Evolutionary conservation across 2,888 invertebrate species (phyloP).

Genomic region (Cynaeus angustus): DNA sequence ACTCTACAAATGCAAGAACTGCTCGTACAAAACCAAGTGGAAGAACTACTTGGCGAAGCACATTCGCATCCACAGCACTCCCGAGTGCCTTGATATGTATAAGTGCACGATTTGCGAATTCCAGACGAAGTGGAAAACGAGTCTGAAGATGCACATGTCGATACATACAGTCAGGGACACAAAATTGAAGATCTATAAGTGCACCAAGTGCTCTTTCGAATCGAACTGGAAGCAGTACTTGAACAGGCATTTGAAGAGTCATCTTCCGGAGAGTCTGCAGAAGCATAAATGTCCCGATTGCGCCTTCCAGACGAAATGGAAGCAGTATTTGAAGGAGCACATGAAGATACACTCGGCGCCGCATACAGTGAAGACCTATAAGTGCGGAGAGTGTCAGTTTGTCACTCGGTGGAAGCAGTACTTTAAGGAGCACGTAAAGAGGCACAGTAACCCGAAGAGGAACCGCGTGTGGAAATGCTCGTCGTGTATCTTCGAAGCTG

Average conservation of each 20-base stretch:
- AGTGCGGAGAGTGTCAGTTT: slow-evolving; percentile 56
- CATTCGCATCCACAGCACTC: slow-evolving; percentile 54
- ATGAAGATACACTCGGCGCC: slow-evolving; percentile 56
- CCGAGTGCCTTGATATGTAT: slow-evolving; percentile 57
- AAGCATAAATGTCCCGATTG: slow-evolving; percentile 55
- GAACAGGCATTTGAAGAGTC: slow-evolving; percentile 47
- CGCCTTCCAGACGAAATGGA: slow-evolving; percentile 56
- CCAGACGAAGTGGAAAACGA: slow-evolving; percentile 57
- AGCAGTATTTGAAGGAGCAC: slow-evolving; percentile 57
- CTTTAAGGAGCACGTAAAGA: slow-evolving; percentile 55
- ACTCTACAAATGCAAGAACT: slow-evolving; percentile 54
- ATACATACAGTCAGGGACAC: slow-evolving; percentile 53
- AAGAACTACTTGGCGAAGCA: slow-evolving; percentile 54
- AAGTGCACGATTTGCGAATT: slow-evolving; percentile 56
- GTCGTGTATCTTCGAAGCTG: slow-evolving; percentile 53
- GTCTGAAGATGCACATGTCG: slow-evolving; percentile 55
- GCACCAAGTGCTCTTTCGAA: slow-evolving; percentile 55
- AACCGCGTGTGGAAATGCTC: slow-evolving; percentile 54
- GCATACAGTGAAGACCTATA: slow-evolving; percentile 54
- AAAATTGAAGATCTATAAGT: slow-evolving; percentile 53
- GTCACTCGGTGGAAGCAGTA: slow-evolving; percentile 56
- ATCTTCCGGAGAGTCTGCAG: slow-evolving; percentile 51
- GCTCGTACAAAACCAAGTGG: slow-evolving; percentile 57
- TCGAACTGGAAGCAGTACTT: slow-evolving; percentile 56
- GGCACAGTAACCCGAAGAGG: slow-evolving; percentile 55